Base-by-base conservation (phyloP, 2,113 vertebrate genomes). In the Chaenogobius annularis region DNA sequence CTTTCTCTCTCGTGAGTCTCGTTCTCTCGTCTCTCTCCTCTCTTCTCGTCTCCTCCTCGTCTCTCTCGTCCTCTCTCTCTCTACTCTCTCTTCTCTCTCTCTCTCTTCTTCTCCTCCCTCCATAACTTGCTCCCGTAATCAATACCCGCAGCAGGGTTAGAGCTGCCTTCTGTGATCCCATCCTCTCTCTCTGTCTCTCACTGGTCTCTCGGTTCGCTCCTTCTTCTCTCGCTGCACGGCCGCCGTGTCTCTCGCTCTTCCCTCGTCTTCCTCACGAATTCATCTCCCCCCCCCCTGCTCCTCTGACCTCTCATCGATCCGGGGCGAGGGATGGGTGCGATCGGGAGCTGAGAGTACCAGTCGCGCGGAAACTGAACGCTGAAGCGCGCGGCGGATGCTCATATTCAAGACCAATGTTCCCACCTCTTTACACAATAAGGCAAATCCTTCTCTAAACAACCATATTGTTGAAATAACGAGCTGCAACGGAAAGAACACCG, bases 91-190 rank as follows among this genome's bases (percentile, higher is more conserved):
- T 15, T 64, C 1, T 62, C 52, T 22, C 31, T 61, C n/a, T 64
- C 1, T 66, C 52, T 22, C 31, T 61, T 55, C 79, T 67, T 22
- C 20, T n/a, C 11, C 13, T 7, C 19, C 12, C 35, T 40, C 71
- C 69, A 66, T 65, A 77, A 84, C 84, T 82, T 76, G 68, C 82
- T 91, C 89, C 87, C 78, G n/a, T 83, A 20, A 91, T 94, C 92
- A 74, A 93, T 94, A 91, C 79, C 90, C 89, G 88, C 86, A 91
- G 88, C 88, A 83, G 72, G 88, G 86, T 80, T 26, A 12, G 63
- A 82, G 80, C 86, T 72, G 77, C 46, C 63, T 81, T 75, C 66
- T 87, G 81, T 72, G 89, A 87, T 88, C 86, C 84, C 74, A 63
- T 71, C 43, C 14, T 74, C 52, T 74, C 50, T 68, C 68, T 55